phyloP scores from a whole-genome alignment of 2,888 invertebrate species.

The Steinernema carpocapsae region DNA sequence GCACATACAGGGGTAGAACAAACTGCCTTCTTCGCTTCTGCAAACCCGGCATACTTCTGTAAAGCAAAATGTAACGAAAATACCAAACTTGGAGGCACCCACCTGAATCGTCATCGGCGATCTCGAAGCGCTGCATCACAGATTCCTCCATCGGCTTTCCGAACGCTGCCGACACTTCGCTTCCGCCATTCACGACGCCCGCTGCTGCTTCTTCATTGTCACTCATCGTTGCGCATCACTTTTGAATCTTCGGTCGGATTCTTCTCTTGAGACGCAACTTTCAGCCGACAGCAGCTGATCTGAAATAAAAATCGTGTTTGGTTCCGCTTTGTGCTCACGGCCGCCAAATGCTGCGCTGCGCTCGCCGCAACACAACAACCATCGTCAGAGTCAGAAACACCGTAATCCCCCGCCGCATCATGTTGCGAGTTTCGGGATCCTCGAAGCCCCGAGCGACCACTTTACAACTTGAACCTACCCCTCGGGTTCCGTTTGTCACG shows the following conservation, averaged over 20 bases:
- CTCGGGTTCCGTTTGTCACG: not conserved
- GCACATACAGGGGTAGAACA: constrained; percentile 97
- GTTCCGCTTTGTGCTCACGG: too few relatives aligned
- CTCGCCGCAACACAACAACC: constrained; percentile 1
- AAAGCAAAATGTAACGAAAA: constrained; percentile 25
- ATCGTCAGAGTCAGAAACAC: not conserved
- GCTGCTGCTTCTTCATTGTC: not conserved
- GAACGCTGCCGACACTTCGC: not conserved
- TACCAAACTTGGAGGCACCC: too few relatives aligned
- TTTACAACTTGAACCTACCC: not conserved
- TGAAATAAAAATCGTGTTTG: not conserved
- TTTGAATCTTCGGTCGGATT: not conserved
- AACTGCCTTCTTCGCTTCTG: constrained; percentile 91
- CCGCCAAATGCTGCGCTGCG: too few relatives aligned
- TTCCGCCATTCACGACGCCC: not conserved
- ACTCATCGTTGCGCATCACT: constrained; percentile 1
- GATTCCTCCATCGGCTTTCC: constrained; percentile 7
- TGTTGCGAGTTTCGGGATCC: not conserved
- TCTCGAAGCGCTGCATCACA: not conserved
- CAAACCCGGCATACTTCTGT: constrained; percentile 96
- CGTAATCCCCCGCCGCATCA: not conserved
- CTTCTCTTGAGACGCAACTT: not conserved
- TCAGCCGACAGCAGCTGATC: constrained; percentile 11
- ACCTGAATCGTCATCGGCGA: not conserved
- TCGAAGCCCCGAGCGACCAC: not conserved